phyloP scores from a whole-genome alignment of 2,888 invertebrate genomes.

The Isoperla grammatica region DNA sequence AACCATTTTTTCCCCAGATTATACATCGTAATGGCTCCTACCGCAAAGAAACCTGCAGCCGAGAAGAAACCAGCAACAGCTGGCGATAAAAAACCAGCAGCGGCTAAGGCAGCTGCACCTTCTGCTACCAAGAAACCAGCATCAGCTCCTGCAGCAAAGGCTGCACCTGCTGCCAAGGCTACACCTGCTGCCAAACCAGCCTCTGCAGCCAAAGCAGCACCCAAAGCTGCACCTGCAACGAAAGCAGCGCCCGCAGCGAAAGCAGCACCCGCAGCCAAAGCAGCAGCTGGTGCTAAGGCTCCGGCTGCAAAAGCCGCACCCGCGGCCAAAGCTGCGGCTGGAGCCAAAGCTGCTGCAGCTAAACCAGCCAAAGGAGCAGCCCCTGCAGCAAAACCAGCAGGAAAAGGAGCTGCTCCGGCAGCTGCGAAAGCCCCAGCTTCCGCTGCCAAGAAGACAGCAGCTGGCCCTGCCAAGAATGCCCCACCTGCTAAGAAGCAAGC shows the following conservation, averaged over 20 bases:
- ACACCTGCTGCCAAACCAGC: not conserved
- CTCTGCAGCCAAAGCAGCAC: not conserved
- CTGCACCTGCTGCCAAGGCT: not conserved
- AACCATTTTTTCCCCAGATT: not conserved
- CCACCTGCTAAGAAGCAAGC: not conserved
- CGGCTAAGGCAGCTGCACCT: not conserved
- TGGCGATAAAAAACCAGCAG: slow-evolving; percentile 1
- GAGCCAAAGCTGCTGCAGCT: not conserved
- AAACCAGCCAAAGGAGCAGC: not conserved
- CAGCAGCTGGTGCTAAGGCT: not conserved
- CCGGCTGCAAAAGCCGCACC: not conserved
- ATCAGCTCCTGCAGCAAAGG: not conserved
- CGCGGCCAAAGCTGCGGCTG: slow-evolving; percentile 3
- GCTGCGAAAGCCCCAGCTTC: not conserved
- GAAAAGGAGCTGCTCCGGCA: not conserved
- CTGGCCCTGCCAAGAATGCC: not conserved
- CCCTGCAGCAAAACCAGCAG: not conserved
- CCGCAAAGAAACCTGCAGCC: slow-evolving; percentile 14
- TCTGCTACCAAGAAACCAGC: slow-evolving; percentile 5
- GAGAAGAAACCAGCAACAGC: slow-evolving; percentile 10
- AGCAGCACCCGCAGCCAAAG: not conserved
- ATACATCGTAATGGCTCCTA: not conserved
- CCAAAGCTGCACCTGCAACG: slow-evolving; percentile 2
- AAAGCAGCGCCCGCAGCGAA: not conserved
- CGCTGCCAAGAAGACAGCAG: not conserved